Evolutionary conservation across 2,888 invertebrate genomes (phyloP).

Genomic region (Rhodophaea formosa): DNA sequence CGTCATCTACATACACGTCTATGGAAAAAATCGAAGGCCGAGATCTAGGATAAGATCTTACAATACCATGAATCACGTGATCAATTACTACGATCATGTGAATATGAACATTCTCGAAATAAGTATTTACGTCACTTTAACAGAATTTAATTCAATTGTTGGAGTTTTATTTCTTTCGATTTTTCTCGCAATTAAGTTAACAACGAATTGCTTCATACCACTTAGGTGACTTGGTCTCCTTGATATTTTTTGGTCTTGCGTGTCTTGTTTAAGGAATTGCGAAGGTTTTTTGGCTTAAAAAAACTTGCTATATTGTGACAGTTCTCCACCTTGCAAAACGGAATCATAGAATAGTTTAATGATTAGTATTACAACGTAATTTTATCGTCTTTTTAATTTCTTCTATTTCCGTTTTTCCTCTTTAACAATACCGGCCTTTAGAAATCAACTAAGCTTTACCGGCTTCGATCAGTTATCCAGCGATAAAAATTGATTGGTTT

Average conservation of each 20-base stretch:
- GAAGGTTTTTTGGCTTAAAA: neutral
- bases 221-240: neutral
- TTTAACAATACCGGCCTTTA: no score
- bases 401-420: no score
- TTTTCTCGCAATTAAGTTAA: neutral
- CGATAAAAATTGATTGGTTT: no score
- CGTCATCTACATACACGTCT: conserved; percentile 46
- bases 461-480: no score
- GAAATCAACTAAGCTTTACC: no score
- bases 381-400: no score
- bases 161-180: neutral
- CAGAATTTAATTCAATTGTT: neutral
- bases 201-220: neutral
- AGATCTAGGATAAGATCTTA: conserved; percentile 33
- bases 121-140: neutral
- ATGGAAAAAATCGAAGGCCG: conserved; percentile 44
- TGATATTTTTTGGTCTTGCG: conserved; percentile 2
- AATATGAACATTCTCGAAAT: conserved; percentile 24
- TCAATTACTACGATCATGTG: conserved; percentile 37
- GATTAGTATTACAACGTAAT: neutral
- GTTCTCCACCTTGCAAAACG: neutral
- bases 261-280: neutral
- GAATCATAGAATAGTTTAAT: neutral
- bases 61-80: conserved; percentile 41
- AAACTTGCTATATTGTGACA: neutral